A percentile compares a stretch with the other conserved stretches of the same genome.
Conservation (phyloP, 2,113 vertebrate species). For the Hippocampus guttulatus region DNA sequence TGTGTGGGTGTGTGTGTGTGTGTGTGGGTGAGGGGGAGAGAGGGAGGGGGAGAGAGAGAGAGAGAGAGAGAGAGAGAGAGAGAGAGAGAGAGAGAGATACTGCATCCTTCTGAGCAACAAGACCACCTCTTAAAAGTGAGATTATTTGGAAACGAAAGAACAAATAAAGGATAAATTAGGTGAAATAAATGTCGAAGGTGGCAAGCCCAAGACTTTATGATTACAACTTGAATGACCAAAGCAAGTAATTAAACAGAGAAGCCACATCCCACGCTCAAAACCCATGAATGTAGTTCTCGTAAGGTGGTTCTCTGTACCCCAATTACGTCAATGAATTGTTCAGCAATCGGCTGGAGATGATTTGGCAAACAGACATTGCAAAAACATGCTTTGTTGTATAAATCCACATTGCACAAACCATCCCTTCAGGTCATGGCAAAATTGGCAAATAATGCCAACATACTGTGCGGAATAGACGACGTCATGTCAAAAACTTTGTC, state of each 20-base stretch:
- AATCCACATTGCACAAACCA: neutral
- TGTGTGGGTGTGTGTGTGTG: no score
- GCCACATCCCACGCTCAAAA: conserved; percentile 6
- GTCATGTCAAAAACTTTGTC: neutral
- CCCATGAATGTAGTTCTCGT: neutral
- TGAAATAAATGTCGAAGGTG: neutral
- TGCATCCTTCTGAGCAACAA: neutral
- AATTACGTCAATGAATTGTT: conserved; percentile 36
- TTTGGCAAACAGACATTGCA: conserved; percentile 1
- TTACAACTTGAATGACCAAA: neutral
- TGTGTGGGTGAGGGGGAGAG: no score
- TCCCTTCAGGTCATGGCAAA: neutral
- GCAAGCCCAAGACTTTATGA: neutral
- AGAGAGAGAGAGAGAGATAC: no score
- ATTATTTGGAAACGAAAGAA: neutral
- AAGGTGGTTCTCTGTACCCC: conserved; percentile 4
- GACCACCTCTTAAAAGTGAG: conserved; percentile 7
- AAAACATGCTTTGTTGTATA: neutral
- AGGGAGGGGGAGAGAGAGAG: no score
- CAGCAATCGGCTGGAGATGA: conserved; percentile 19
- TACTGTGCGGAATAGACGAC: neutral
- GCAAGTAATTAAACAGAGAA: neutral
- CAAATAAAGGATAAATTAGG: neutral
- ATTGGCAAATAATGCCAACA: neutral
- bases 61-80: no score